Conservation (phyloP, 2,797 vertebrate species). For the Chaetophractus vellerosus region DNA sequence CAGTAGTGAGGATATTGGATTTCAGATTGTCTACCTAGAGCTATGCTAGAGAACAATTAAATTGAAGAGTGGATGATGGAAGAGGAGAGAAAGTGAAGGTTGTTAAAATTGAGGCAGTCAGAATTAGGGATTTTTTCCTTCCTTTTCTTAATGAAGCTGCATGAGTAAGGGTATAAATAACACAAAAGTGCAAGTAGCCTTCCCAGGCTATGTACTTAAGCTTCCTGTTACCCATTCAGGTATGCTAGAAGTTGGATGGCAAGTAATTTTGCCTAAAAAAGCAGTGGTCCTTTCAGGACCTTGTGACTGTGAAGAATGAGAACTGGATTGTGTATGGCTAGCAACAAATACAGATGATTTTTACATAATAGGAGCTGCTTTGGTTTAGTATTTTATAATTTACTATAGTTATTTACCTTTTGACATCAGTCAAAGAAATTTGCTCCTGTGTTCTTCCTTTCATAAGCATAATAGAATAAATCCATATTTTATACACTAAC, state of each 20-base stretch:
- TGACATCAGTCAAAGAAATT: not conserved
- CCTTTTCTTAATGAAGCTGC: not conserved
- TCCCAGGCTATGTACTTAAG: not conserved
- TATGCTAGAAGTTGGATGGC: constrained; percentile 18
- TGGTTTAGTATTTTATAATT: not conserved
- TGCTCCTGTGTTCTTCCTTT: constrained; percentile 11
- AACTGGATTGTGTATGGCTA: not conserved
- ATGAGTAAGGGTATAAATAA: not conserved
- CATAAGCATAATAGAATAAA: not conserved
- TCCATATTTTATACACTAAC: not conserved
- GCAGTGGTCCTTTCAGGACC: constrained; percentile 19
- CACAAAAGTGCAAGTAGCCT: not conserved
- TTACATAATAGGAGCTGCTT: not conserved
- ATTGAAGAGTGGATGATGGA: not conserved
- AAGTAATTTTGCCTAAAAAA: constrained; percentile 50
- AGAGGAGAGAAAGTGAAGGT: constrained; percentile 20
- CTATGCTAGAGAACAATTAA: not conserved
- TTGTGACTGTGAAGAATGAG: constrained; percentile 5
- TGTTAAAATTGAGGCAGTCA: not conserved
- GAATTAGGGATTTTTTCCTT: not conserved
- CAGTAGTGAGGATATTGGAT: not conserved
- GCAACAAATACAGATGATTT: not conserved
- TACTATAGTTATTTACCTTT: not conserved
- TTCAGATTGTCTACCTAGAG: not conserved
- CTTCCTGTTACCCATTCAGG: not conserved